Conservation (phyloP, 2,113 vertebrate genomes). For the Anguilla rostrata region DNA sequence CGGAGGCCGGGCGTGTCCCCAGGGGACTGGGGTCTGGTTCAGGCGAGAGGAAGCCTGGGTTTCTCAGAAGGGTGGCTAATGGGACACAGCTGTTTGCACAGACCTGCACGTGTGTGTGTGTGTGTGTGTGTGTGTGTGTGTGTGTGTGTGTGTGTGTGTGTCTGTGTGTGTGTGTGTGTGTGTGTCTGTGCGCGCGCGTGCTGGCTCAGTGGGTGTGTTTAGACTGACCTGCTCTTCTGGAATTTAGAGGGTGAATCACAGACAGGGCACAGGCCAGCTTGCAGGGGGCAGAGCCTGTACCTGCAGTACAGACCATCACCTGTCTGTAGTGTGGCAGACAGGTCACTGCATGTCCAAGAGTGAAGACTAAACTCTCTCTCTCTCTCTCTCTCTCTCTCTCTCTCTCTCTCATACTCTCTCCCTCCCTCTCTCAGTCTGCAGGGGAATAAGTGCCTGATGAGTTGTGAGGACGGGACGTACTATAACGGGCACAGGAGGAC, state of each 20-base stretch:
- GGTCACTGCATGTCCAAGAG: too few relatives aligned
- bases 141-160: too few relatives aligned
- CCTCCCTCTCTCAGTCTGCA: constrained; percentile 74
- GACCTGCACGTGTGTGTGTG: too few relatives aligned
- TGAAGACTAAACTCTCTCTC: too few relatives aligned
- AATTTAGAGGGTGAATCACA: background rate
- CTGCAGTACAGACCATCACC: too few relatives aligned
- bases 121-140: too few relatives aligned
- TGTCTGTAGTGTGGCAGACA: too few relatives aligned
- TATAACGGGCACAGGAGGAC: constrained; percentile 81
- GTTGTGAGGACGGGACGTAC: constrained; percentile 84
- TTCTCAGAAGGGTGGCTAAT: background rate
- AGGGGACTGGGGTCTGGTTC: background rate
- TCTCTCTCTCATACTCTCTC: background rate
- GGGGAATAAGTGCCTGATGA: constrained; percentile 82
- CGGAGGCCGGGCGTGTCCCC: background rate
- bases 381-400: background rate
- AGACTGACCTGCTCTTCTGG: background rate
- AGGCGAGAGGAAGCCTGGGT: background rate
- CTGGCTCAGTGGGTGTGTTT: background rate
- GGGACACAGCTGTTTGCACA: background rate
- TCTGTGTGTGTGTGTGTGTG: too few relatives aligned
- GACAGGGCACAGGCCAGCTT: too few relatives aligned
- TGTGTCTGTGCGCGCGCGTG: too few relatives aligned
- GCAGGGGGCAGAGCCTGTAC: too few relatives aligned